Percentiles rank a stretch among this genome's conserved stretches.
These are phyloP conservation scores for Phaethon lepturus DNA, from an alignment of 2,113 vertebrate genomes.

Conservation along the genomic window DNA sequence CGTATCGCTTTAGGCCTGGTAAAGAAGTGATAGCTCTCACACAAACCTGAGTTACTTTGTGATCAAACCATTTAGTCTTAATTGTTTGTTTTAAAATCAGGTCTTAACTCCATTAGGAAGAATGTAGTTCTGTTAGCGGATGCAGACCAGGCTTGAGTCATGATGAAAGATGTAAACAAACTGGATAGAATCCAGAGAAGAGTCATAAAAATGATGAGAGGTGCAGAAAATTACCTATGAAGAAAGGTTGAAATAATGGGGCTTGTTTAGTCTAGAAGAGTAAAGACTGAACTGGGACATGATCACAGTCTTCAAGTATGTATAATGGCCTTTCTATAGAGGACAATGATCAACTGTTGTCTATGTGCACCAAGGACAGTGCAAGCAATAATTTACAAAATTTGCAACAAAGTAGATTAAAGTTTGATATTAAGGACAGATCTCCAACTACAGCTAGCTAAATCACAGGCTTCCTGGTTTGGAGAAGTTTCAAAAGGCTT, in stretches of 20 bases:
- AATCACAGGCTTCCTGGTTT: neutral
- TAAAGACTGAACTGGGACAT: neutral
- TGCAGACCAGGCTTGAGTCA: neutral
- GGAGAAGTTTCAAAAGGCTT: neutral
- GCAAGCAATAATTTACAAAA: neutral
- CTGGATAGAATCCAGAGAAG: constrained; percentile 18
- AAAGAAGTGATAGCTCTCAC: neutral
- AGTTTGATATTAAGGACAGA: neutral
- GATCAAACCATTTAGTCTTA: neutral
- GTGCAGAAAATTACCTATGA: neutral
- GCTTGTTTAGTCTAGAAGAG: constrained; percentile 49
- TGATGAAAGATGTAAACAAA: constrained; percentile 18
- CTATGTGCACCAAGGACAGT: neutral
- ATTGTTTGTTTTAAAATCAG: neutral
- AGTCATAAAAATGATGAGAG: constrained; percentile 27
- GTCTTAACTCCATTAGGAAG: neutral
- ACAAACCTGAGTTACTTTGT: constrained; percentile 4
- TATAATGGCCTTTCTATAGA: neutral
- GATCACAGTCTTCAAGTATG: neutral
- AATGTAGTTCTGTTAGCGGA: neutral
- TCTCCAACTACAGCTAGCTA: neutral
- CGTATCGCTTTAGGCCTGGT: neutral
- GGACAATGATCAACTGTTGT: neutral
- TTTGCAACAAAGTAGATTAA: neutral
- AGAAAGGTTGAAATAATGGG: constrained; percentile 23